Percentiles rank a stretch among this genome's conserved stretches.
Conservation (phyloP, 2,888 invertebrate genomes). For the Drosophila algonquin region DNA sequence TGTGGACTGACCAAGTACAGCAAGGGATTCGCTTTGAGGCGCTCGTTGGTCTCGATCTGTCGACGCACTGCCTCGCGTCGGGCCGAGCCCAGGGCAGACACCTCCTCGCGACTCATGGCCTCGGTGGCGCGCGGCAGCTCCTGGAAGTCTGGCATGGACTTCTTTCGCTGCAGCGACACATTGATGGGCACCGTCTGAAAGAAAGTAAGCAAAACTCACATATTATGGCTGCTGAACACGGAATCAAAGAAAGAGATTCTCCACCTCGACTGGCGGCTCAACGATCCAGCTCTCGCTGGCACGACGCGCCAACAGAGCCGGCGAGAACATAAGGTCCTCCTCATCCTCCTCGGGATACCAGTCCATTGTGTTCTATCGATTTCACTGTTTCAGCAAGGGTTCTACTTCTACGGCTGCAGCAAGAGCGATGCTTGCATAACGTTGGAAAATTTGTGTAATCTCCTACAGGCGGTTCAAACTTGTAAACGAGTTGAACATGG, state of each 20-base stretch:
- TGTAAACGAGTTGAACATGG: slow-evolving; percentile 74
- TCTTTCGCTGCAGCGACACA: slow-evolving; percentile 94
- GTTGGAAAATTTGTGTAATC: slow-evolving; percentile 45
- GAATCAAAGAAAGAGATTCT: neutral
- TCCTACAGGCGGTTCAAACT: slow-evolving; percentile 56
- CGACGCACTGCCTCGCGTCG: slow-evolving; percentile 97
- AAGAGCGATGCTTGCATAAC: slow-evolving; percentile 55
- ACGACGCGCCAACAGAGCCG: slow-evolving; percentile 92
- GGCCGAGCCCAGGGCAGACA: slow-evolving; percentile 95
- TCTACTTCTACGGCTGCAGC: slow-evolving; percentile 11
- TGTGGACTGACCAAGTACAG: slow-evolving; percentile 98
- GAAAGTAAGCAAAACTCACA: neutral
- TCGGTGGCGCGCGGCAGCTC: slow-evolving; percentile 91
- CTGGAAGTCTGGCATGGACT: slow-evolving; percentile 98
- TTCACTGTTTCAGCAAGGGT: slow-evolving; percentile 5
- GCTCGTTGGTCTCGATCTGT: slow-evolving; percentile 95
- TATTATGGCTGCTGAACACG: neutral
- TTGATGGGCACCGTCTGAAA: slow-evolving; percentile 91
- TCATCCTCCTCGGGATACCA: slow-evolving; percentile 93
- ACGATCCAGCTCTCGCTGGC: slow-evolving; percentile 96
- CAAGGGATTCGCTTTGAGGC: slow-evolving; percentile 96
- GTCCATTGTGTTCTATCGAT: slow-evolving; percentile 85
- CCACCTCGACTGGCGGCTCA: slow-evolving; percentile 93
- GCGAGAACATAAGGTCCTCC: slow-evolving; percentile 93
- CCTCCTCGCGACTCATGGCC: slow-evolving; percentile 97